Percentiles rank a stretch among this genome's conserved stretches.
These are phyloP conservation scores for Hetaerina titia DNA, from an alignment of 2,888 invertebrate genomes.

Conservation along the genomic window DNA sequence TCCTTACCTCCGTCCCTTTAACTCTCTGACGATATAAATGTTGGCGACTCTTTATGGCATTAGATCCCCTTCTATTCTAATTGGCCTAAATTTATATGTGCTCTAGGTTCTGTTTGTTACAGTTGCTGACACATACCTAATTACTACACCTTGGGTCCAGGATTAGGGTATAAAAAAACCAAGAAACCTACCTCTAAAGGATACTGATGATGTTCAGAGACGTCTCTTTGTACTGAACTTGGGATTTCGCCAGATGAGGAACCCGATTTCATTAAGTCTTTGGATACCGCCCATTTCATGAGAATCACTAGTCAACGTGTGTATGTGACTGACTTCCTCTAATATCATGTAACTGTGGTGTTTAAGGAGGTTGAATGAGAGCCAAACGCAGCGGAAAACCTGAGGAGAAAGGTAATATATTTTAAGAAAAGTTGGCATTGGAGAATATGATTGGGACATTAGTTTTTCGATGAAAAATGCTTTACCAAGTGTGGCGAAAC, in stretches of 20 bases:
- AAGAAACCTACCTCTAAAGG: not conserved
- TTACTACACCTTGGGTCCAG: not conserved
- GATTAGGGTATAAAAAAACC: not conserved
- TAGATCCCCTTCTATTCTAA: not conserved
- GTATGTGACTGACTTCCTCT: not conserved
- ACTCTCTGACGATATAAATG: not conserved
- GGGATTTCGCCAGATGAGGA: not conserved
- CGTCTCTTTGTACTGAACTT: not conserved
- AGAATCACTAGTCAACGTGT: not conserved
- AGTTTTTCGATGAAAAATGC: too few relatives aligned
- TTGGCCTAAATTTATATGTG: not conserved
- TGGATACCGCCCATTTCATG: not conserved
- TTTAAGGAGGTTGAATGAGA: not conserved
- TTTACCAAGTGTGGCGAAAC: too few relatives aligned
- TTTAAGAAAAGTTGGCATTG: too few relatives aligned
- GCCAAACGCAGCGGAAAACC: not conserved
- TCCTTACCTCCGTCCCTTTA: too few relatives aligned
- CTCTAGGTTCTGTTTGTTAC: not conserved
- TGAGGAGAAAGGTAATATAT: not conserved
- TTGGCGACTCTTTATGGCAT: not conserved
- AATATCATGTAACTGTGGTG: not conserved
- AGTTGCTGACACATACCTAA: not conserved
- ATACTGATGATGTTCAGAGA: not conserved
- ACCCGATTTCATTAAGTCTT: conserved; percentile 6
- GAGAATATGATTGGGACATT: too few relatives aligned